Evolutionary conservation across 2,797 vertebrate genomes (phyloP).

Genomic region (Alfaro cultratus): DNA sequence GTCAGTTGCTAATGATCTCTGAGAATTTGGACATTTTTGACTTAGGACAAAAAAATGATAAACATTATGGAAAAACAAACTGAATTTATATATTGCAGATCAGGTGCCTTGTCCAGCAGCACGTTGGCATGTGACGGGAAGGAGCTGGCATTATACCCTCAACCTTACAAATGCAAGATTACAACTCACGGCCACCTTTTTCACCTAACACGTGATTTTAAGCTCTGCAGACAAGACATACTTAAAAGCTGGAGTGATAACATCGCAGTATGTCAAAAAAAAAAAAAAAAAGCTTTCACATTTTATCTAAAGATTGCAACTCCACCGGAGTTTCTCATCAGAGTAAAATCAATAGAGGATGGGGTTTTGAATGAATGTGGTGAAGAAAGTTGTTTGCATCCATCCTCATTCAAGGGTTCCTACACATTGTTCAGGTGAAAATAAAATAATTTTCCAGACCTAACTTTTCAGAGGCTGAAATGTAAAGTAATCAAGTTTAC

Average conservation of each 20-base stretch:
- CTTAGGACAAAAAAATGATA: conserved; percentile 23
- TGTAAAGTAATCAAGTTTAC: not conserved
- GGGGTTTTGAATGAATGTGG: conserved; percentile 16
- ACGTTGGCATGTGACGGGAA: not conserved
- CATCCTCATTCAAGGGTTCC: not conserved
- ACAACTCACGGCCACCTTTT: not conserved
- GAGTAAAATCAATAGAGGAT: conserved; percentile 2
- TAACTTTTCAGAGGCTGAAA: not conserved
- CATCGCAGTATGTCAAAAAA: conserved; percentile 25
- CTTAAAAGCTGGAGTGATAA: conserved; percentile 33
- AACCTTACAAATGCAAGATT: not conserved
- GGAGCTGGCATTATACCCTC: not conserved
- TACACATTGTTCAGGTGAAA: not conserved
- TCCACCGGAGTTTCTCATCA: not conserved
- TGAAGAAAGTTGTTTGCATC: conserved; percentile 31
- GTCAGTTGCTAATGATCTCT: not conserved
- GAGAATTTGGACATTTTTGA: not conserved
- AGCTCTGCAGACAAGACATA: conserved; percentile 15
- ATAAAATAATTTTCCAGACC: not conserved
- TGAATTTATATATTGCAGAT: not conserved
- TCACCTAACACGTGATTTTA: not conserved
- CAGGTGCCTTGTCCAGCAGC: not conserved
- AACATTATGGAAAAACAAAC: conserved; percentile 28
- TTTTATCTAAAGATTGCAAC: conserved; percentile 22
- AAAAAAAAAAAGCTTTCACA: not conserved